Evolutionary conservation across 2,888 invertebrate genomes (phyloP).

Genomic region (Achlya flavicornis): DNA sequence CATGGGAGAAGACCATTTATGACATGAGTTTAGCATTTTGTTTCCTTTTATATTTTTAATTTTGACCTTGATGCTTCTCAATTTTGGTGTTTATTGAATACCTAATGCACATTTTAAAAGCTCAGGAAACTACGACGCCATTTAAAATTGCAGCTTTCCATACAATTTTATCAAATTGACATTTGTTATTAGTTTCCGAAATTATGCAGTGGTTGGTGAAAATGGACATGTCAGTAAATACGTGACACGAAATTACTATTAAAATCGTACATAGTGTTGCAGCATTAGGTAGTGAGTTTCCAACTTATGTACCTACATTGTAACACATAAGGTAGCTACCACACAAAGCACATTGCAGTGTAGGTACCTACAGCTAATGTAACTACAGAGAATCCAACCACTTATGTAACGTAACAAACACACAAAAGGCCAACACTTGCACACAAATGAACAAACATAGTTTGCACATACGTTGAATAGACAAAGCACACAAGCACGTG

Average conservation of each 20-base stretch:
- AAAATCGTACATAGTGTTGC: background rate
- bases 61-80: too few species aligned
- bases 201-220: too few species aligned
- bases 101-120: too few species aligned
- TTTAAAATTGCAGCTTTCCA: too few species aligned
- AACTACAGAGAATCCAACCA: constrained; percentile 46
- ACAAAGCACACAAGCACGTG: constrained; percentile 80
- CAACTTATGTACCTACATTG: background rate
- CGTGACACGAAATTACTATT: background rate
- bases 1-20: background rate
- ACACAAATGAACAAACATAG: constrained; percentile 70
- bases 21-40: background rate
- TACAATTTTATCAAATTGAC: too few species aligned
- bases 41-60: background rate
- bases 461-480: constrained; percentile 72
- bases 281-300: background rate
- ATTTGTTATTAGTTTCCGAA: too few species aligned
- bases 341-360: background rate
- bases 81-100: background rate
- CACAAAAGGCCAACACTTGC: constrained; percentile 72
- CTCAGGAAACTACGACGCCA: too few species aligned
- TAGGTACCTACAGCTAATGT: constrained; percentile 32
- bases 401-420: constrained; percentile 72
- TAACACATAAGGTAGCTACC: background rate
- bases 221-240: background rate